A percentile compares a stretch with the other conserved stretches of the same genome.
Conservation (phyloP, 2,113 vertebrate genomes). For the Colossoma macropomum region DNA sequence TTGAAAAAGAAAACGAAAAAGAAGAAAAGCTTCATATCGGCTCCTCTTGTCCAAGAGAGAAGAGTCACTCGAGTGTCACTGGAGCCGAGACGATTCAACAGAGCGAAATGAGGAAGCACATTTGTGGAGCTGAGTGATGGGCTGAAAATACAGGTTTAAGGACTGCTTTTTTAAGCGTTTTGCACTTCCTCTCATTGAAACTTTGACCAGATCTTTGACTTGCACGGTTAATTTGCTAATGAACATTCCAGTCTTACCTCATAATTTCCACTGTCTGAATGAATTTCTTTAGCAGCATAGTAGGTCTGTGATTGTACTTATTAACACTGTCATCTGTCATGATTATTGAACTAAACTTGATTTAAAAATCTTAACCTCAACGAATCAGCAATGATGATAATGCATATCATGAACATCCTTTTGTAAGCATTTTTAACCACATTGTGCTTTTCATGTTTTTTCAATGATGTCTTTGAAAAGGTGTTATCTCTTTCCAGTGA, state of each 20-base stretch:
- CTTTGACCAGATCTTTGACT: neutral
- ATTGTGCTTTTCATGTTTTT: too few species aligned
- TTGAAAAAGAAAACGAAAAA: slow-evolving; percentile 33
- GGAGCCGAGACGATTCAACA: neutral
- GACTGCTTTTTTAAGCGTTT: neutral
- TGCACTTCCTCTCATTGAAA: neutral
- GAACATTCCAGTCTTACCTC: too few species aligned
- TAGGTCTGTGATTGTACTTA: too few species aligned
- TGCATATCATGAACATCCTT: too few species aligned
- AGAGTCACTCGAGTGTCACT: neutral
- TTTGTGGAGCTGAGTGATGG: neutral
- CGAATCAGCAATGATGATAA: too few species aligned
- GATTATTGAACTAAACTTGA: too few species aligned
- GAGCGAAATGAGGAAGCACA: slow-evolving; percentile 31
- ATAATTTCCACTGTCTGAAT: neutral
- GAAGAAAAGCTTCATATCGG: slow-evolving; percentile 44
- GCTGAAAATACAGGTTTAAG: neutral
- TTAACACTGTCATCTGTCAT: too few species aligned
- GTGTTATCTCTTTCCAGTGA: too few species aligned
- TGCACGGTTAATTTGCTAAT: neutral
- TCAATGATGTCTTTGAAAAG: too few species aligned
- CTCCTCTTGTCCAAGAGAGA: neutral
- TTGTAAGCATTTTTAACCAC: too few species aligned
- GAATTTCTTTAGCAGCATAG: too few species aligned
- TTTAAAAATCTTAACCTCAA: too few species aligned